A percentile compares a stretch with the other conserved stretches of the same genome.
Conservation (phyloP, 1,140 invertebrate species). For the Plutomurus gul region DNA sequence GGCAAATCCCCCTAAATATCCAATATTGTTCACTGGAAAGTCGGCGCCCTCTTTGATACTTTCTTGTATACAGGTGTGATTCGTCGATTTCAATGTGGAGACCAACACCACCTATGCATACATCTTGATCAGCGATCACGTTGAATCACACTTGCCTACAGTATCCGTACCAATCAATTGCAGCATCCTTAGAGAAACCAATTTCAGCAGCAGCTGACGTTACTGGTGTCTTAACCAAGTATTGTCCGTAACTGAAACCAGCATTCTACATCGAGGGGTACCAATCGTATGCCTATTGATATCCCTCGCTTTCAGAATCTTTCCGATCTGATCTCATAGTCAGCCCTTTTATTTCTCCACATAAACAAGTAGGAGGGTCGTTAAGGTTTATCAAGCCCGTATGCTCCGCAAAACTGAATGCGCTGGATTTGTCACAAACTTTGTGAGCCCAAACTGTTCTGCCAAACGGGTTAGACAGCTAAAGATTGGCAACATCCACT, state of each 20-base stretch:
- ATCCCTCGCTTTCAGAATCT: background rate
- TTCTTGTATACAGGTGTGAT: slow-evolving; percentile 29
- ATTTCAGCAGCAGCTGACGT: slow-evolving; percentile 24
- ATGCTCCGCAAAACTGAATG: background rate
- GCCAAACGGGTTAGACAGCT: too few relatives aligned
- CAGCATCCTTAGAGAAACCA: slow-evolving; percentile 30
- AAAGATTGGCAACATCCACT: too few relatives aligned
- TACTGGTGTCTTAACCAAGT: slow-evolving; percentile 28
- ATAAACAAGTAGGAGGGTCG: background rate
- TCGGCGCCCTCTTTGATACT: slow-evolving; percentile 35
- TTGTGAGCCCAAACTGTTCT: background rate
- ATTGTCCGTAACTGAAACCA: background rate
- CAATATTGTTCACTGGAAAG: slow-evolving; percentile 32
- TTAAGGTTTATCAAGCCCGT: background rate
- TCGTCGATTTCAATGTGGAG: slow-evolving; percentile 44
- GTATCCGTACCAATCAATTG: slow-evolving; percentile 36
- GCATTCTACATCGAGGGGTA: background rate
- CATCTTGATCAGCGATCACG: background rate
- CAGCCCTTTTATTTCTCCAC: background rate
- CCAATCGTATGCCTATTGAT: background rate
- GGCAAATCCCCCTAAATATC: slow-evolving; percentile 45
- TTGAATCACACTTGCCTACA: slow-evolving; percentile 30
- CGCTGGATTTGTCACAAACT: background rate
- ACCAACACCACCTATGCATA: slow-evolving; percentile 21
- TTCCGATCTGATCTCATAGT: background rate